A percentile compares a stretch with the other conserved stretches of the same genome.
Conservation (phyloP, 2,888 invertebrate genomes). For the Synanthedon andrenaeformis region DNA sequence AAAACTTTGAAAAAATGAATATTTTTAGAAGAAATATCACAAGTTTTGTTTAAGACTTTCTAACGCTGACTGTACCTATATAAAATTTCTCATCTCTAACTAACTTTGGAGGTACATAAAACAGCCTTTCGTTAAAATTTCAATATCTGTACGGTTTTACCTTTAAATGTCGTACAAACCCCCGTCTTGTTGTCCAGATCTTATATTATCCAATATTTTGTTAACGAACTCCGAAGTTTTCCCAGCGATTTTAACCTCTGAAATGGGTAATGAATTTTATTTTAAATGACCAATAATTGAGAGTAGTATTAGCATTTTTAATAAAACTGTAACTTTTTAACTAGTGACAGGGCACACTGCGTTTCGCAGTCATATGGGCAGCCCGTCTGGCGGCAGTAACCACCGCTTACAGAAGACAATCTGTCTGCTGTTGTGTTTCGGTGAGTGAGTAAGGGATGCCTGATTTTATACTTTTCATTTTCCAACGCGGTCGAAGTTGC, state of each 20-base stretch:
- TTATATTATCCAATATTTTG: conserved; percentile 88
- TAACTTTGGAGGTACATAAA: conserved; percentile 70
- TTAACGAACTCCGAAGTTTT: conserved; percentile 95
- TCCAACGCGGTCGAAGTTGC: too few species aligned
- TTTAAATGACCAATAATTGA: conserved; percentile 7
- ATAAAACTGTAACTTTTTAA: not conserved
- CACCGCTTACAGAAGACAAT: too few species aligned
- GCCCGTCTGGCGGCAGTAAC: too few species aligned
- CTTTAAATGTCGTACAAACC: conserved; percentile 79
- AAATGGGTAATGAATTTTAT: conserved; percentile 19
- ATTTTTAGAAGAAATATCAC: too few species aligned
- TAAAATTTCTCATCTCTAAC: conserved; percentile 45
- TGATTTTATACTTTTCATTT: too few species aligned
- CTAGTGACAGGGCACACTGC: too few species aligned
- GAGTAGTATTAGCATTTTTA: not conserved
- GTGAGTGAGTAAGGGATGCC: too few species aligned
- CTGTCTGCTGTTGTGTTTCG: too few species aligned
- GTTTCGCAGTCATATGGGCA: too few species aligned
- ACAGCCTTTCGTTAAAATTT: conserved; percentile 65
- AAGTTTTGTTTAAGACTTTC: not conserved
- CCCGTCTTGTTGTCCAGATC: conserved; percentile 80
- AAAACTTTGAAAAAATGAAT: too few species aligned
- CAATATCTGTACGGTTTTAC: conserved; percentile 24
- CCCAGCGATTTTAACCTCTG: conserved; percentile 90
- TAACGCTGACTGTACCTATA: conserved; percentile 13